Conservation (phyloP, 2,797 vertebrate genomes). For the Gallinago solitaria region DNA sequence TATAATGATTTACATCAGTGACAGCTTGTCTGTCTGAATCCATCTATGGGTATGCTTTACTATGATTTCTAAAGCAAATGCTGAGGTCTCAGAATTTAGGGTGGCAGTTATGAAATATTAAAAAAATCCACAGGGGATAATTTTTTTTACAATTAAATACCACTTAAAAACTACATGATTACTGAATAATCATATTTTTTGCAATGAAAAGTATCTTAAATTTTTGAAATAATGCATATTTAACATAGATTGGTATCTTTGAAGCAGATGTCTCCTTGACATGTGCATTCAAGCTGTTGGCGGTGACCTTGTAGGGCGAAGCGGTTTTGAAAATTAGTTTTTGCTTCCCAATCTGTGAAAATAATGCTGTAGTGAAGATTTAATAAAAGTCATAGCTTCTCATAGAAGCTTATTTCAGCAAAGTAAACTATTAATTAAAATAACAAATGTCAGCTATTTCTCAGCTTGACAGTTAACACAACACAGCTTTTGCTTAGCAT, state of each 20-base stretch:
- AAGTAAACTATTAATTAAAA: slow-evolving; percentile 86
- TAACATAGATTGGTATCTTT: slow-evolving; percentile 65
- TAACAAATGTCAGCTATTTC: slow-evolving; percentile 84
- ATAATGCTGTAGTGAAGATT: slow-evolving; percentile 79
- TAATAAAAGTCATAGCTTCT: slow-evolving; percentile 76
- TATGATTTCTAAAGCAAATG: slow-evolving; percentile 24
- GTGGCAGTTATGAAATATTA: slow-evolving; percentile 36
- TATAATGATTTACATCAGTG: slow-evolving; percentile 65
- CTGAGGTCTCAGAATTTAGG: slow-evolving; percentile 63
- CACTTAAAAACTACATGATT: slow-evolving; percentile 72
- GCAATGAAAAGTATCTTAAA: slow-evolving; percentile 62
- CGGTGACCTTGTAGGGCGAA: slow-evolving; percentile 79
- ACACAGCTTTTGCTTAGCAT: slow-evolving; percentile 78
- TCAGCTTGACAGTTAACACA: slow-evolving; percentile 80
- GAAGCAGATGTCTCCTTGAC: slow-evolving; percentile 83
- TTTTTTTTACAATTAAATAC: slow-evolving; percentile 57
- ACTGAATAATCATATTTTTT: slow-evolving; percentile 73
- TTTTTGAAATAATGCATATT: slow-evolving; percentile 76
- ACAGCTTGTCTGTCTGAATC: slow-evolving; percentile 58
- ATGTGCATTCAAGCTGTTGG: slow-evolving; percentile 80
- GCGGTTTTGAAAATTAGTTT: slow-evolving; percentile 80
- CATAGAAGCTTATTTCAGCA: slow-evolving; percentile 82
- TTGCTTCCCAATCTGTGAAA: slow-evolving; percentile 79
- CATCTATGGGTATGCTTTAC: slow-evolving; percentile 23
- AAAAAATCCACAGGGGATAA: slow-evolving; percentile 50